phyloP scores from a whole-genome alignment of 2,797 vertebrate species.

The Phataginus tricuspis region DNA sequence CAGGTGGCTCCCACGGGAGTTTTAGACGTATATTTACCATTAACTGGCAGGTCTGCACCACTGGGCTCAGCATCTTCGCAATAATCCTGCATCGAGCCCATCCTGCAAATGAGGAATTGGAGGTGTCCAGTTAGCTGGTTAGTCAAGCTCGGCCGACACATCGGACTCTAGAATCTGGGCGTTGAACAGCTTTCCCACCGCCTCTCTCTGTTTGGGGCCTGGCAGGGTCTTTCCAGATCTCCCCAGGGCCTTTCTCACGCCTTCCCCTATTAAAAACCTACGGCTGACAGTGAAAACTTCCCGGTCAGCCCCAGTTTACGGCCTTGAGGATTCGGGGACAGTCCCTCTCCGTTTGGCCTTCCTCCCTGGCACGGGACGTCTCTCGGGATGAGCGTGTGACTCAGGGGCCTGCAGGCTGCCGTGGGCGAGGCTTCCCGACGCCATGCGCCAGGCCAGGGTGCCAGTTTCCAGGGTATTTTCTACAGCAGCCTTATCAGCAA shows the following conservation, averaged over 20 bases:
- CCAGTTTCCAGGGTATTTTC: neutral
- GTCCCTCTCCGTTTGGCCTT: neutral
- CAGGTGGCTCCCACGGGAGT: neutral
- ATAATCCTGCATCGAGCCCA: neutral
- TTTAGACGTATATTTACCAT: neutral
- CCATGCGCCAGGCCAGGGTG: neutral
- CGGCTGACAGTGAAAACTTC: neutral
- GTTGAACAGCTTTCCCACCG: neutral
- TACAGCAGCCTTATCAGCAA: neutral
- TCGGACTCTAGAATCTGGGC: neutral
- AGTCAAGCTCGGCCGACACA: neutral
- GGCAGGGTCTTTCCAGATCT: neutral
- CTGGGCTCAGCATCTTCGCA: neutral
- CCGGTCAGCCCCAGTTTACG: neutral
- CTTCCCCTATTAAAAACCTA: neutral
- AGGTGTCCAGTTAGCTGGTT: neutral
- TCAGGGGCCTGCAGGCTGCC: neutral
- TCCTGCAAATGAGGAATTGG: neutral
- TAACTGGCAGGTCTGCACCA: neutral
- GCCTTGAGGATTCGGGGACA: neutral
- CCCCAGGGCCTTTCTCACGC: neutral
- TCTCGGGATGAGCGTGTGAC: neutral
- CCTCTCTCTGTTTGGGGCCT: neutral
- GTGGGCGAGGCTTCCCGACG: neutral
- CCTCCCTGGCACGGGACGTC: neutral